phyloP scores from a whole-genome alignment of 2,797 vertebrate genomes.

The Holocentrus rufus region DNA sequence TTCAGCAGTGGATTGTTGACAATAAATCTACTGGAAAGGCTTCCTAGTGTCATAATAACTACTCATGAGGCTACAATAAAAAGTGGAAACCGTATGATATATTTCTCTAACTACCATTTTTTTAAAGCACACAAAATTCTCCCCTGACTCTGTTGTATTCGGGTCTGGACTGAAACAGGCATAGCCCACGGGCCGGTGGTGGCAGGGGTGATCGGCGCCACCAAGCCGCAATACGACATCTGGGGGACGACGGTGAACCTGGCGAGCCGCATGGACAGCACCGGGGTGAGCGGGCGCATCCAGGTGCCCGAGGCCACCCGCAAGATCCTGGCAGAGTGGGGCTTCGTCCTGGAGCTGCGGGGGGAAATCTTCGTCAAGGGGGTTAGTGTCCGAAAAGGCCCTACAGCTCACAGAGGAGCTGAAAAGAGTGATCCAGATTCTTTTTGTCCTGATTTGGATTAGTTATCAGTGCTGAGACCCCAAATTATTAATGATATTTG shows the following conservation, averaged over 20 bases:
- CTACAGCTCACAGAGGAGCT: background rate
- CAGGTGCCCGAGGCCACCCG: conserved; percentile 81
- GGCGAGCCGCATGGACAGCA: conserved; percentile 86
- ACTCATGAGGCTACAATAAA: background rate
- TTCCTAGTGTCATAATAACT: background rate
- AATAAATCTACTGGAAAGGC: too few species aligned
- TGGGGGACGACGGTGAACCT: conserved; percentile 85
- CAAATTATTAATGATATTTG: too few species aligned
- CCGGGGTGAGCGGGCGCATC: conserved; percentile 82
- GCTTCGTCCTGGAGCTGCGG: conserved; percentile 81
- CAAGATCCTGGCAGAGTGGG: conserved; percentile 78
- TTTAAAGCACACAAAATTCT: background rate
- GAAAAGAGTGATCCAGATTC: background rate
- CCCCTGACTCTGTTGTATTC: background rate
- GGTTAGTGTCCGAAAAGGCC: conserved; percentile 59
- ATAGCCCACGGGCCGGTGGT: conserved; percentile 83
- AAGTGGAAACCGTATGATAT: background rate
- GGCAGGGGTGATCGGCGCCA: conserved; percentile 82
- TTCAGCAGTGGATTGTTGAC: background rate
- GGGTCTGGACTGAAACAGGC: conserved; percentile 59
- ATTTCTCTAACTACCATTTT: background rate
- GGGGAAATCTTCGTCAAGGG: conserved; percentile 85
- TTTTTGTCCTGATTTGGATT: background rate
- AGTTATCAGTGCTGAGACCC: too few species aligned
- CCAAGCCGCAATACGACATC: conserved; percentile 85